Conservation (phyloP, 2,113 vertebrate species). For the Onychostoma macrolepis region DNA sequence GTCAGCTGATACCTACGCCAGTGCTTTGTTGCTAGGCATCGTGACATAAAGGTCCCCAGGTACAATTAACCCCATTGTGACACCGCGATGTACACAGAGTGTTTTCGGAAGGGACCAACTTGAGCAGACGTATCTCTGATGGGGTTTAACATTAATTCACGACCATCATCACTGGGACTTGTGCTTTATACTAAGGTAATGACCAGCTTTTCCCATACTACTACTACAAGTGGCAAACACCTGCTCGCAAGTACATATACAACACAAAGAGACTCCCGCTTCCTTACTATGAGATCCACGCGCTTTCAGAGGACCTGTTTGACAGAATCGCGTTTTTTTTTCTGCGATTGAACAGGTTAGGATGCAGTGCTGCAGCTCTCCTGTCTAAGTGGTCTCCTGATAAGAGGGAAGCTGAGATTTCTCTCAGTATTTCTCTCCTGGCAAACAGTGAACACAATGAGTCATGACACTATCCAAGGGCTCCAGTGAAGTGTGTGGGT, state of each 20-base stretch:
- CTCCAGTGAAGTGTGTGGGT: slow-evolving; percentile 51
- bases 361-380: slow-evolving; percentile 44
- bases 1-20: slow-evolving; percentile 56
- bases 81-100: slow-evolving; percentile 17
- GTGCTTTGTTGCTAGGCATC: slow-evolving; percentile 54
- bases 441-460: slow-evolving; percentile 59
- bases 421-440: slow-evolving; percentile 55
- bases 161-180: slow-evolving; percentile 9
- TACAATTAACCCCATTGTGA: slow-evolving; percentile 51
- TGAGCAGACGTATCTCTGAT: neutral
- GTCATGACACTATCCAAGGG: slow-evolving; percentile 58
- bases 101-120: slow-evolving; percentile 32
- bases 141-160: slow-evolving; percentile 35
- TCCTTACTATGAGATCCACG: slow-evolving; percentile 8
- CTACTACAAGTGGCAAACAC: slow-evolving; percentile 8
- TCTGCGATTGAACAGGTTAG: slow-evolving; percentile 23
- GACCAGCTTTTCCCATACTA: neutral
- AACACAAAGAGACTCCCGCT: slow-evolving; percentile 25
- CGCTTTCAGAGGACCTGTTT: slow-evolving; percentile 14
- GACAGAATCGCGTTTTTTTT: slow-evolving; percentile 23
- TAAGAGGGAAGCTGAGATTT: slow-evolving; percentile 53
- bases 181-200: neutral
- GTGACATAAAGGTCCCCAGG: slow-evolving; percentile 57
- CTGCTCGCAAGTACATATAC: slow-evolving; percentile 17
- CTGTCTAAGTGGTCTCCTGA: slow-evolving; percentile 47